Evolutionary conservation across 2,888 invertebrate genomes (phyloP).

Genomic region (Lysandra bellargus): DNA sequence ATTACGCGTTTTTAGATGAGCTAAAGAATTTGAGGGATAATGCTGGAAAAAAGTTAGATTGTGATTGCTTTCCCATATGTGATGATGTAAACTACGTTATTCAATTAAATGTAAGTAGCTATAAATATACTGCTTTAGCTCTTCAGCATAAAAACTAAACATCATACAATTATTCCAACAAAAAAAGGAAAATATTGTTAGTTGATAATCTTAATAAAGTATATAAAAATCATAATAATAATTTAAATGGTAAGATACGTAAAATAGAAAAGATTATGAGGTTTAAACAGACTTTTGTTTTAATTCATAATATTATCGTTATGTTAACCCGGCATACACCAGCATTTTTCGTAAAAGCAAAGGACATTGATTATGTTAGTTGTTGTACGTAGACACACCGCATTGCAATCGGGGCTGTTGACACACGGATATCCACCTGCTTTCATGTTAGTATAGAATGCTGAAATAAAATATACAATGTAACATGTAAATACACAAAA

Average conservation of each 20-base stretch:
- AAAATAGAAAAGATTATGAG: background rate
- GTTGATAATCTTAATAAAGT: too few species aligned
- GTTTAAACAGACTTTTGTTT: background rate
- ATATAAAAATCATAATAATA: too few species aligned
- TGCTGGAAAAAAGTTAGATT: constrained; percentile 77
- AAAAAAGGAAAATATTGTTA: background rate
- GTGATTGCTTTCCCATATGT: constrained; percentile 84
- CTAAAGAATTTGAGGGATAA: constrained; percentile 75
- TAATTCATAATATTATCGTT: background rate
- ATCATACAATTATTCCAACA: background rate
- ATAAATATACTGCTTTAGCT: background rate
- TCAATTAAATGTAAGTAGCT: constrained; percentile 78
- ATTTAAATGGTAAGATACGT: background rate
- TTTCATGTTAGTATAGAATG: background rate
- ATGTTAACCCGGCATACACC: background rate
- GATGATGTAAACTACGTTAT: constrained; percentile 86
- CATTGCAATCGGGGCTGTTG: background rate
- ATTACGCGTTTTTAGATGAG: constrained; percentile 62
- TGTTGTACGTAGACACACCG: background rate
- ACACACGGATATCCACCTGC: background rate
- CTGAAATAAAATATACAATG: background rate
- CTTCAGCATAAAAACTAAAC: background rate
- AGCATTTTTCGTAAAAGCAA: constrained; percentile 1
- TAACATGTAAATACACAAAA: background rate
- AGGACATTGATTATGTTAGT: background rate